Percentiles rank a stretch among this genome's conserved stretches.
Evolutionary conservation across 2,113 vertebrate genomes (phyloP).

Genomic region (Malaclemys terrapin): DNA sequence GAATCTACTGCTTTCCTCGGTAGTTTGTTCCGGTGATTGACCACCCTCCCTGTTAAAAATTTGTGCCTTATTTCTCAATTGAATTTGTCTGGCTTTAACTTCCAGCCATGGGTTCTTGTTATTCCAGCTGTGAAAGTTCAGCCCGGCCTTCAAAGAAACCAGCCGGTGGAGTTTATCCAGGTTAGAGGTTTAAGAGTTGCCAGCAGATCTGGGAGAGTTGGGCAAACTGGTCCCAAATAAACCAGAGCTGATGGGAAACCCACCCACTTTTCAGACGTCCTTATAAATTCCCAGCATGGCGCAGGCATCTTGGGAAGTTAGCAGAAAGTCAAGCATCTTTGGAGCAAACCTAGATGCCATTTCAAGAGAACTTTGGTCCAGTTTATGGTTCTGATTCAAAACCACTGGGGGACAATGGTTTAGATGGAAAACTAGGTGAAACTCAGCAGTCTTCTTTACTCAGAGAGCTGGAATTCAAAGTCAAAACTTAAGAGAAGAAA

Average conservation of each 20-base stretch:
- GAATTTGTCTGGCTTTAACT: neutral
- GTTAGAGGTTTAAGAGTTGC: neutral
- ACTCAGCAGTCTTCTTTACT: neutral
- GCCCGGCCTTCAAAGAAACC: fast-evolving
- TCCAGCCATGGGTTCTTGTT: neutral
- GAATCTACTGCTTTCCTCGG: neutral
- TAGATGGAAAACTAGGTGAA: neutral
- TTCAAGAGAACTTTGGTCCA: slow-evolving; percentile 33
- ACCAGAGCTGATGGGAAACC: neutral
- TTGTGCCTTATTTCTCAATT: neutral
- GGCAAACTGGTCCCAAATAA: neutral
- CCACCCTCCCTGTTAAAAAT: neutral
- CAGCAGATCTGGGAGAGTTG: neutral
- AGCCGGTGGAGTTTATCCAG: fast-evolving
- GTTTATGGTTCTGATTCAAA: neutral
- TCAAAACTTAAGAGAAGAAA: neutral
- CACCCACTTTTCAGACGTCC: neutral
- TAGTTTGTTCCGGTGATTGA: neutral
- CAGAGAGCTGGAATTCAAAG: neutral
- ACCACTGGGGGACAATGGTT: neutral
- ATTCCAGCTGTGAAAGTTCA: neutral
- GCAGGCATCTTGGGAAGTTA: neutral
- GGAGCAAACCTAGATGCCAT: neutral
- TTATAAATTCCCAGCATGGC: neutral
- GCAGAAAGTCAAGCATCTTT: neutral